Evolutionary conservation across 1,140 invertebrate genomes (phyloP).

Genomic region (Cydia fagiglandana): DNA sequence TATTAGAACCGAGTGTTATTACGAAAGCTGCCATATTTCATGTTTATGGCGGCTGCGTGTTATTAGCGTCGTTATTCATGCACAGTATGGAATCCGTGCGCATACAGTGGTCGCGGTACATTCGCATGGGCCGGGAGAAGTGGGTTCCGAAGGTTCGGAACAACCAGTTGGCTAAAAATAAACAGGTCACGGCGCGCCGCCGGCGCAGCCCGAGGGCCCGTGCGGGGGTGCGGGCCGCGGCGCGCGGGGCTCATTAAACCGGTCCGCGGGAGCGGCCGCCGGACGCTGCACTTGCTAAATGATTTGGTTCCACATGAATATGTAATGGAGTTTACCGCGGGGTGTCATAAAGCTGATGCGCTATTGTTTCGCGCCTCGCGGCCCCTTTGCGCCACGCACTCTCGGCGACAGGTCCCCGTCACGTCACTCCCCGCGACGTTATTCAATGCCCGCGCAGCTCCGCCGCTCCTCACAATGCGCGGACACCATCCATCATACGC

Average conservation of each 20-base stretch:
- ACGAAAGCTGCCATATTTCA: background rate
- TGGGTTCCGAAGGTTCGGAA: constrained; percentile 46
- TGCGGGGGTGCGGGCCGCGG: background rate
- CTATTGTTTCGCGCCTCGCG: constrained; percentile 29
- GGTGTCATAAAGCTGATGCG: constrained; percentile 30
- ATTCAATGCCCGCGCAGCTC: background rate
- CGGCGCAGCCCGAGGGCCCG: constrained; percentile 27
- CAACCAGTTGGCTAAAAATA: constrained; percentile 69
- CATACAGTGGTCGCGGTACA: constrained; percentile 21
- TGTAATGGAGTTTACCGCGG: constrained; percentile 8
- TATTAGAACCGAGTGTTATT: background rate
- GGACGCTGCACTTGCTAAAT: constrained; percentile 28
- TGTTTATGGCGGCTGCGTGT: constrained; percentile 12
- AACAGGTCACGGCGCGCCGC: constrained; percentile 49
- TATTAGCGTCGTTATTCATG: constrained; percentile 18
- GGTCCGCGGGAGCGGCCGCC: constrained; percentile 18
- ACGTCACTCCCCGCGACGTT: background rate
- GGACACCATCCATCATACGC: constrained; percentile 19
- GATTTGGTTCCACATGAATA: constrained; percentile 29
- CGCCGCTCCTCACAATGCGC: background rate
- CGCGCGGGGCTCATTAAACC: constrained; percentile 28
- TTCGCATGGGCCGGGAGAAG: constrained; percentile 30
- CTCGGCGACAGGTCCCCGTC: constrained; percentile 2
- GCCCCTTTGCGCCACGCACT: background rate
- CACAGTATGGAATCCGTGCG: constrained; percentile 23